Base-by-base conservation (phyloP, 2,797 vertebrate genomes). In the Cyprinella venusta region DNA sequence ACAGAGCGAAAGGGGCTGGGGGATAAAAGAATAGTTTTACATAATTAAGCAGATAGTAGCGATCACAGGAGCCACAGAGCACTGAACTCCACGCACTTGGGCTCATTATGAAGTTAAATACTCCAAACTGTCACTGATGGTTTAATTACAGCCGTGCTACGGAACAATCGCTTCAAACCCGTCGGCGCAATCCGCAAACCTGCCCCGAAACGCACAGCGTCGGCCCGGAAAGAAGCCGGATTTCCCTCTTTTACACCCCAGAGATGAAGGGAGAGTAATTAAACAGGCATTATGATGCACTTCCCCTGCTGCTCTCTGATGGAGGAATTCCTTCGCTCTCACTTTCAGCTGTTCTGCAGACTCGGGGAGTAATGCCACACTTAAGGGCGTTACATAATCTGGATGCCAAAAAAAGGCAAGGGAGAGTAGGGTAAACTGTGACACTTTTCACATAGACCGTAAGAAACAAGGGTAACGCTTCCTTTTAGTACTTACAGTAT, bases 21-120 rank as follows among this genome's bases (percentile, higher is more conserved):
- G 85, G 91, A 91, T 93, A 90, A 92, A 92, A 92, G 88, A 93
- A 93, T 91, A 89, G 90, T 94, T 95, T 94, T 94, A 90, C 94
- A 94, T 95, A 95, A 95, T 95, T 94, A 94, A 93, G 90, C 93
- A 93, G 93, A 95, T 93, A 93, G 91, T 91, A 92, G 92, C 92
- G 93, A 94, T 94, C 94, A 93, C 91, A 92, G 91, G 89, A 88
- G 93, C 90, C 89, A 88, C 89, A 89, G 92, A 93, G 93, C 91
- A 89, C 82, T 86, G 89, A 93, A 91, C 93, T 92, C 91, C 81
- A 48, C 90, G 91, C 92, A 93, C 91, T 91, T 90, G 90, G 88
- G 87, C 92, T 94, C 92, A 94, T 95, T 95, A 95, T 92, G 90
- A 93, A 94, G 92, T 93, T 93, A 95, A 94, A 95, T 92, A 94